Evolutionary conservation across 2,888 invertebrate species (phyloP).

Genomic region (Nebria salina): DNA sequence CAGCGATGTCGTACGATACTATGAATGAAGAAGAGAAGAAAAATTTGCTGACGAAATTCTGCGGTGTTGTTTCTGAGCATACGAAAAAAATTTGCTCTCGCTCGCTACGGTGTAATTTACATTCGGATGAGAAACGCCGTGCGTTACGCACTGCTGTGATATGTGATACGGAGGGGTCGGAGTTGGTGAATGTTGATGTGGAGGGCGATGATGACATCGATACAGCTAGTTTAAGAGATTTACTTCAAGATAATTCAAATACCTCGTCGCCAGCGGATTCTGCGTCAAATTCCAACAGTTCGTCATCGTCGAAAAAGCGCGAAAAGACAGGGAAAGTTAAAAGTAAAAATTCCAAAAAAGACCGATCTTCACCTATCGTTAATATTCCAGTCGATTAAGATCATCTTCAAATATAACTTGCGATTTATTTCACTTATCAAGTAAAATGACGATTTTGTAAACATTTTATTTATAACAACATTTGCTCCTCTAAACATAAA

Average conservation of each 20-base stretch:
- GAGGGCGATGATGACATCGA: constrained; percentile 59
- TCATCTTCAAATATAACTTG: background rate
- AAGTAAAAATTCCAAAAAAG: constrained; percentile 56
- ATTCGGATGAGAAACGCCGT: constrained; percentile 41
- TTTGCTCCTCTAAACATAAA: background rate
- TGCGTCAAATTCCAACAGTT: constrained; percentile 55
- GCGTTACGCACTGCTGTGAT: constrained; percentile 42
- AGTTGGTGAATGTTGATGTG: constrained; percentile 57
- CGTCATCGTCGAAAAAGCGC: constrained; percentile 53
- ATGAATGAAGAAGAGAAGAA: constrained; percentile 46
- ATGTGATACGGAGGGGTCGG: constrained; percentile 53
- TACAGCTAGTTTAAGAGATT: constrained; percentile 56
- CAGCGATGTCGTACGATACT: constrained; percentile 33
- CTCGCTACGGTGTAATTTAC: constrained; percentile 39
- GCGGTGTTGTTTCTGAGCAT: constrained; percentile 42
- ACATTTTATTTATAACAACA: background rate
- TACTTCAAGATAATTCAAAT: constrained; percentile 58
- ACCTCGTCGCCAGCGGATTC: constrained; percentile 58
- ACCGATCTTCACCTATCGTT: constrained; percentile 56
- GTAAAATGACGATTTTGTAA: constrained; percentile 19
- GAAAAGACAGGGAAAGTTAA: constrained; percentile 54
- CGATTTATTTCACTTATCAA: constrained; percentile 11
- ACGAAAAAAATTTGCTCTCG: constrained; percentile 45
- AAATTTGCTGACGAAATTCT: constrained; percentile 41
- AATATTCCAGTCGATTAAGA: constrained; percentile 53